These are phyloP conservation scores for Pogonomyrmex barbatus DNA, from an alignment of 1,140 invertebrate species.

Conservation along the genomic window DNA sequence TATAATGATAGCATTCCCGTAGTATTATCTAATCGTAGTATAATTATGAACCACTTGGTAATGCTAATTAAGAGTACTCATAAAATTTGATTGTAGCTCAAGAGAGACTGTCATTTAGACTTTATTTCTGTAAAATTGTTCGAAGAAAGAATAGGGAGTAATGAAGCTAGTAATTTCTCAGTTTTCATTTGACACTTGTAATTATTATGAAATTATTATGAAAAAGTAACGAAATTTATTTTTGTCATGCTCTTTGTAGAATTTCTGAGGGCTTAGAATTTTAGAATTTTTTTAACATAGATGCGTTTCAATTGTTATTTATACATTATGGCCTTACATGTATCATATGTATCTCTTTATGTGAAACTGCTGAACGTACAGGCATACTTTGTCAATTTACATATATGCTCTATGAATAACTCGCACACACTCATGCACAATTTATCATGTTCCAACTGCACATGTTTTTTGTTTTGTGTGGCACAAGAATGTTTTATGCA, in stretches of 20 bases:
- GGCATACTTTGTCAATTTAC: not conserved
- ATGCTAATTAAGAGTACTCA: not conserved
- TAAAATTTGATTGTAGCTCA: not conserved
- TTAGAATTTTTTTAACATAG: not conserved
- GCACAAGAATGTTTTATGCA: not conserved
- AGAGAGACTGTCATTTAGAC: not conserved
- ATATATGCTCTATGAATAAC: not conserved
- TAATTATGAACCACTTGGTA: not conserved
- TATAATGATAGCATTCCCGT: not conserved
- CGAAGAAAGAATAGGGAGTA: too few relatives aligned
- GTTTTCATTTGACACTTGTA: not conserved
- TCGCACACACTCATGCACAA: not conserved
- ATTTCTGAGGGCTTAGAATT: not conserved
- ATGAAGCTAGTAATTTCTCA: slow-evolving; percentile 4
- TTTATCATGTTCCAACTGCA: not conserved
- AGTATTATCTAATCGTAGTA: not conserved
- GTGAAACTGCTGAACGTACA: not conserved
- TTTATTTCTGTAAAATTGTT: too few relatives aligned
- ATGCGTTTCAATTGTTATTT: not conserved
- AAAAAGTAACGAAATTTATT: not conserved
- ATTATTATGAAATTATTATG: not conserved
- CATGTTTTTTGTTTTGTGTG: not conserved
- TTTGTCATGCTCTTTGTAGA: not conserved
- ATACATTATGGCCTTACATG: not conserved
- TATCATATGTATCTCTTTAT: not conserved